A percentile compares a stretch with the other conserved stretches of the same genome.
Evolutionary conservation across 1,140 invertebrate species (phyloP).

Genomic region (Aporrectodea caliginosa): DNA sequence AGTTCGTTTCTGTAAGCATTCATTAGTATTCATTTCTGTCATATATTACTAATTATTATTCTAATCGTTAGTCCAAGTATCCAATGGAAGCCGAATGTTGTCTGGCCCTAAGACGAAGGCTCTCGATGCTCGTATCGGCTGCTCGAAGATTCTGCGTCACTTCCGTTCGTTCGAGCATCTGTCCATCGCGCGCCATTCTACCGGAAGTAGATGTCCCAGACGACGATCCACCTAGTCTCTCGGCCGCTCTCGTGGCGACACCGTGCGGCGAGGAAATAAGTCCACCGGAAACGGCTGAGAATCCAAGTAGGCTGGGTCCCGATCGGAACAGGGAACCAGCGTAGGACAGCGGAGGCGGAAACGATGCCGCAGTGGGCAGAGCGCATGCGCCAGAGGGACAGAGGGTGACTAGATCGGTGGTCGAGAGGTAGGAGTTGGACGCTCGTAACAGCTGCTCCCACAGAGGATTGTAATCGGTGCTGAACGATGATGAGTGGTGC

Average conservation of each 20-base stretch:
- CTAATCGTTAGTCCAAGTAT: neutral
- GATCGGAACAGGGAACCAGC: neutral
- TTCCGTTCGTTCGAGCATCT: neutral
- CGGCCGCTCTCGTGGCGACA: neutral
- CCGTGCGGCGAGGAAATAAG: neutral
- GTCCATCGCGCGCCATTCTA: no score
- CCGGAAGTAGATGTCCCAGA: neutral
- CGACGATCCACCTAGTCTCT: neutral
- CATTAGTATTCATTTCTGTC: no score
- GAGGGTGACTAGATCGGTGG: neutral
- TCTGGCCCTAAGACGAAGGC: neutral
- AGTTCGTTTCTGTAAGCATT: no score
- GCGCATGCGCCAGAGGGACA: neutral
- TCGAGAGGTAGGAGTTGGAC: neutral
- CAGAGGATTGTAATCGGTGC: neutral
- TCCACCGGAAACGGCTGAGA: neutral
- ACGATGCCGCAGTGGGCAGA: neutral
- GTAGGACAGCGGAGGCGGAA: neutral
- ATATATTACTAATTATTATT: no score
- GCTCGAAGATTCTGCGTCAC: neutral
- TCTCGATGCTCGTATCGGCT: neutral
- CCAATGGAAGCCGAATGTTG: neutral
- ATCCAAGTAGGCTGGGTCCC: no score
- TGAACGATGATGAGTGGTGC: no score
- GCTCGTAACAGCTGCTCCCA: neutral